phyloP scores from a whole-genome alignment of 2,888 invertebrate species.

The Ischnus inquisitorius region DNA sequence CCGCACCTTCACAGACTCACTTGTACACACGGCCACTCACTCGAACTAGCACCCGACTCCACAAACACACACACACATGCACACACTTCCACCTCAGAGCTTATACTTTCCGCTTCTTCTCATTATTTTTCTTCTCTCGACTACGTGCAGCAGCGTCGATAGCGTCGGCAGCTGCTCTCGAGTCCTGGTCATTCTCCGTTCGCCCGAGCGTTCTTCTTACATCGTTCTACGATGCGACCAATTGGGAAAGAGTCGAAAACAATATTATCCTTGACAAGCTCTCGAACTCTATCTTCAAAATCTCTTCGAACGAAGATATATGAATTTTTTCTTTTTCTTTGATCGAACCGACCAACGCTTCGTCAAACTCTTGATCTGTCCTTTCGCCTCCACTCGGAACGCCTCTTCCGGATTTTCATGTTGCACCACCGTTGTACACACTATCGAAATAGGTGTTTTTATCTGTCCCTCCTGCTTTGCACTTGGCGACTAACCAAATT shows the following conservation, averaged over 20 bases:
- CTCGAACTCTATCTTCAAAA: not conserved
- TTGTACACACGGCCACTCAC: slow-evolving; percentile 45
- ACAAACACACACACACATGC: slow-evolving; percentile 39
- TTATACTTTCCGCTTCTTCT: slow-evolving; percentile 60
- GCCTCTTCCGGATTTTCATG: slow-evolving; percentile 79
- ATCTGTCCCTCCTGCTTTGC: not conserved
- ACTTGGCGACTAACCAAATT: not conserved
- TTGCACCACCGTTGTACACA: slow-evolving; percentile 21
- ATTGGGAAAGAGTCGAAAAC: not conserved
- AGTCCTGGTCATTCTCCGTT: slow-evolving; percentile 57
- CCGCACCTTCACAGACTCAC: slow-evolving; percentile 60
- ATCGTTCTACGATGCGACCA: not conserved
- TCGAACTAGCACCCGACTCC: not conserved
- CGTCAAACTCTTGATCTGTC: slow-evolving; percentile 72
- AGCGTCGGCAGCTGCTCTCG: slow-evolving; percentile 38
- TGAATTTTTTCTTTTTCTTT: slow-evolving; percentile 1
- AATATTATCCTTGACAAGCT: not conserved
- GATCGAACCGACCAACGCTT: not conserved
- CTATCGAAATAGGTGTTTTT: not conserved
- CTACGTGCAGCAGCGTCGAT: slow-evolving; percentile 43
- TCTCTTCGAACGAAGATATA: not conserved
- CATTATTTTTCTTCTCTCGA: slow-evolving; percentile 62
- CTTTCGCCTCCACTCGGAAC: slow-evolving; percentile 73
- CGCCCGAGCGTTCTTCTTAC: not conserved
- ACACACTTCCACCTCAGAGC: slow-evolving; percentile 58